phyloP scores from a whole-genome alignment of 2,797 vertebrate species.

The Champsocephalus esox region DNA sequence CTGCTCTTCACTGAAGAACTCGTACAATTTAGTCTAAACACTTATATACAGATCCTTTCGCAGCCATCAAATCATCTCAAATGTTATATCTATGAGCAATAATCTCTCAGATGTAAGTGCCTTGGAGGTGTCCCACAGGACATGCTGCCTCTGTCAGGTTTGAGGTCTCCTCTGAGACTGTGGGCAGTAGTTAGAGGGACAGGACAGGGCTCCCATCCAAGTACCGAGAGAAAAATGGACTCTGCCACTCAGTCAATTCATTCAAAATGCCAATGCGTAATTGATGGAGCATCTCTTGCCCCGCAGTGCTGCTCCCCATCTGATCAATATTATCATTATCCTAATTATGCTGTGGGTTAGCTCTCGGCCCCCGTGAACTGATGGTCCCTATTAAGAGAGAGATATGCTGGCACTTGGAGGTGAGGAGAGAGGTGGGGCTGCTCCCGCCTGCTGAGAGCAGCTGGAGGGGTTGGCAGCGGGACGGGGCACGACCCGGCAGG shows the following conservation, averaged over 20 bases:
- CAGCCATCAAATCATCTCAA: slow-evolving; percentile 21
- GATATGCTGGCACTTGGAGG: slow-evolving; percentile 74
- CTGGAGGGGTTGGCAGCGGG: slow-evolving; percentile 69
- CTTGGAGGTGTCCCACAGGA: slow-evolving; percentile 26
- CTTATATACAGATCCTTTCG: slow-evolving; percentile 39
- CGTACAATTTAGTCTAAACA: slow-evolving; percentile 43
- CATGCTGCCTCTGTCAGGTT: slow-evolving; percentile 10
- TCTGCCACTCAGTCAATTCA: slow-evolving; percentile 80
- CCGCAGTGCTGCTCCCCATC: slow-evolving; percentile 68
- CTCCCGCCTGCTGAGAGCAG: slow-evolving; percentile 69
- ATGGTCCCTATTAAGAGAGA: slow-evolving; percentile 79
- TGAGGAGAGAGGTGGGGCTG: slow-evolving; percentile 30
- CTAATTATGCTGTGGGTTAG: slow-evolving; percentile 79
- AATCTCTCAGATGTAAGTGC: slow-evolving; percentile 12
- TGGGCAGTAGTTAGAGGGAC: neutral
- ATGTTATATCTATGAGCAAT: slow-evolving; percentile 2
- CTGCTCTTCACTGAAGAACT: slow-evolving; percentile 75
- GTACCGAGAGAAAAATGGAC: slow-evolving; percentile 72
- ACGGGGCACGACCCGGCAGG: slow-evolving; percentile 64
- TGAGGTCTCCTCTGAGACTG: slow-evolving; percentile 21
- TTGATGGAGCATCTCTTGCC: slow-evolving; percentile 80
- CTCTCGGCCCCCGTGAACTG: slow-evolving; percentile 65
- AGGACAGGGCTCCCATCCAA: slow-evolving; percentile 37
- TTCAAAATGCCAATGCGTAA: slow-evolving; percentile 80
- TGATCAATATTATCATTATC: slow-evolving; percentile 84